Conservation (phyloP, 2,113 vertebrate genomes). For the Struthio camelus region DNA sequence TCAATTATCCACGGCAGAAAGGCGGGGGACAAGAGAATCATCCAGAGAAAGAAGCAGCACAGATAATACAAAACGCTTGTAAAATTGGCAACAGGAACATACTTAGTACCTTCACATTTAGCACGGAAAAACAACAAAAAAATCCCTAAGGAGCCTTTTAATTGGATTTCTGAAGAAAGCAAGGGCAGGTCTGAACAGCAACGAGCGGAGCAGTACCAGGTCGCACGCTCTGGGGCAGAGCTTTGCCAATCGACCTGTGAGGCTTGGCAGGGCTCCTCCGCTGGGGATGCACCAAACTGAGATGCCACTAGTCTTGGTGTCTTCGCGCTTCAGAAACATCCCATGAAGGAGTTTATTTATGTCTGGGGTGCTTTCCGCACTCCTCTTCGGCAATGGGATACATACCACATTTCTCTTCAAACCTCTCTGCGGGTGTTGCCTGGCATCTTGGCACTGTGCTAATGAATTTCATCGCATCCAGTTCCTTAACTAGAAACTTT, state of each 20-base stretch:
- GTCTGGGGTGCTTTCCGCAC: not conserved
- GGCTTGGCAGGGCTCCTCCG: not conserved
- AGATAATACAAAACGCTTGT: not conserved
- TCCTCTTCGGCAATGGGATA: rapidly evolving
- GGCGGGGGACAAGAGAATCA: not conserved
- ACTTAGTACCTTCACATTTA: not conserved
- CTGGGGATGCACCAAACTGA: not conserved
- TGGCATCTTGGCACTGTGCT: not conserved
- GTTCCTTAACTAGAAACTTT: not conserved
- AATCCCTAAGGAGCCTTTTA: not conserved
- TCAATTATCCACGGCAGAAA: constrained; percentile 32
- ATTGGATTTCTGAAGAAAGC: not conserved
- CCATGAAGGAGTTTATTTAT: not conserved
- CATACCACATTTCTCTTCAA: not conserved
- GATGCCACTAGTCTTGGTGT: not conserved
- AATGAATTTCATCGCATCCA: not conserved
- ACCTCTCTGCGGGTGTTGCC: not conserved
- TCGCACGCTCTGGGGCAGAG: not conserved
- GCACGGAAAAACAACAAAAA: not conserved
- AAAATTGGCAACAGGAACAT: not conserved
- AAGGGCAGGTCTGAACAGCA: not conserved
- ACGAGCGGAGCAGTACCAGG: not conserved
- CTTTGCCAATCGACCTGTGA: rapidly evolving
- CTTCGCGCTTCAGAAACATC: not conserved
- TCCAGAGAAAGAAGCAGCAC: constrained; percentile 5